Base-by-base conservation (phyloP, 2,113 vertebrate genomes). In the Periophthalmus modestus region DNA sequence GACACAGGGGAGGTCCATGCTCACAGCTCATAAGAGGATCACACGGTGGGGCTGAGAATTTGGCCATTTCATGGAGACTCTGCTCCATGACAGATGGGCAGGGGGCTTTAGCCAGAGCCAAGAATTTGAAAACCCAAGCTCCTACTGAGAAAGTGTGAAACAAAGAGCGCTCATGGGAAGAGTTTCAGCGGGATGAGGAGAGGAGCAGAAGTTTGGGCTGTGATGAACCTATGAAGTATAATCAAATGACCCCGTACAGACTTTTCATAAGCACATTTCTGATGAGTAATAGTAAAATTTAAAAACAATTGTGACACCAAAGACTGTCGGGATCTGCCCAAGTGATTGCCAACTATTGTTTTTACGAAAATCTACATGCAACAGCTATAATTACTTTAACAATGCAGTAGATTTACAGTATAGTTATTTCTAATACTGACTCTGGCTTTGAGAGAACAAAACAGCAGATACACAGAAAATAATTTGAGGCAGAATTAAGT, bases 1-100 rank as follows among this genome's bases (percentile, higher is more conserved):
- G 79, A 84, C 83, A 80, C 75, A 76, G 81, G 78, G 71, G 79
- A 84, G 79, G 77, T 87, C 86, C 87, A 84, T 73, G 82, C 83
- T 89, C 83, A 81, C 78, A 85, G 85, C 77, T 78, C 73, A 88
- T 89, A 84, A 90, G 86, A 87, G 84, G 85, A 90, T 91, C 90
- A 89, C 77, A 82, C 71, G 54, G 80, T 55, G 74, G 82, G 82
- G 85, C 83, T 76, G 88, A 92, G 90, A 75, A 91, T 85, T 84
- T 88, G 83, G 81, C 82, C 85, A 86, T 88, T 89, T 86, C 72
- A 85, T 89, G 87, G 87, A 72, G 77, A 85, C 82, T 89, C 80
- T 85, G 74, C 70, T 78, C 77, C 33, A 63, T 89, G 86, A 90
- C 91, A 92, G 91, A 89, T 92, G 89, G 88, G 81, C 87, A 88